phyloP scores from a whole-genome alignment of 2,113 vertebrate genomes.

The Heterotilapia buettikoferi region DNA sequence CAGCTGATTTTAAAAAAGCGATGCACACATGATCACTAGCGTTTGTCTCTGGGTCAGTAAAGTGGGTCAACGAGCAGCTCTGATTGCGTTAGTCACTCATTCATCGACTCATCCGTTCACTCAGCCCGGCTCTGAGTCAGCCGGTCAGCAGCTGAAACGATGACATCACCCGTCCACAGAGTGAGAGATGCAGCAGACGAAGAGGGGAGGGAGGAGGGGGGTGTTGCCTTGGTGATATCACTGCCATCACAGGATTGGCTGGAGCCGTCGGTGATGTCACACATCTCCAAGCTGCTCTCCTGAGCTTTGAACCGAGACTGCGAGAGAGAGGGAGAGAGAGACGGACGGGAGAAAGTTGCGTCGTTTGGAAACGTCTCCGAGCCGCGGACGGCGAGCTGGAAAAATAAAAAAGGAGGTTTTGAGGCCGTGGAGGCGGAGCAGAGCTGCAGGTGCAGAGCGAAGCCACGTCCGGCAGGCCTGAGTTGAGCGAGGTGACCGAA shows the following conservation, averaged over 20 bases:
- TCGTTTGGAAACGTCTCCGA: not conserved
- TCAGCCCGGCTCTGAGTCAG: not conserved
- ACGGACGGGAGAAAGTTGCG: constrained; percentile 8
- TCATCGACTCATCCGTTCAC: not conserved
- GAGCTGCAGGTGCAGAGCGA: not conserved
- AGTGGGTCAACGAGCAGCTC: not conserved
- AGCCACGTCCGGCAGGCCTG: not conserved
- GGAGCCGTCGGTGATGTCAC: constrained; percentile 86
- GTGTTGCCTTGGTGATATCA: constrained; percentile 78
- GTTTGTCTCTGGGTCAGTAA: not conserved
- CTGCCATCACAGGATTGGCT: constrained; percentile 85
- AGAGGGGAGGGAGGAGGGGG: not conserved
- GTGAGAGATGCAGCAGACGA: constrained; percentile 78
- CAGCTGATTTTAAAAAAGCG: not conserved
- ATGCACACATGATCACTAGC: fast-evolving
- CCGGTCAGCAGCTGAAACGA: constrained; percentile 15
- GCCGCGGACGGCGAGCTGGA: not conserved
- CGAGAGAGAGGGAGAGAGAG: not conserved
- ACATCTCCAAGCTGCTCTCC: constrained; percentile 90
- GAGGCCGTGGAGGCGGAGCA: not conserved
- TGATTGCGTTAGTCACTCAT: not conserved
- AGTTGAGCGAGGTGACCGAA: not conserved
- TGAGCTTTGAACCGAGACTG: constrained; percentile 86
- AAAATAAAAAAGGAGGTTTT: not conserved
- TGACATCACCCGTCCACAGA: constrained; percentile 74